Evolutionary conservation across 2,888 invertebrate species (phyloP).

Genomic region (Palloptera scutellata): DNA sequence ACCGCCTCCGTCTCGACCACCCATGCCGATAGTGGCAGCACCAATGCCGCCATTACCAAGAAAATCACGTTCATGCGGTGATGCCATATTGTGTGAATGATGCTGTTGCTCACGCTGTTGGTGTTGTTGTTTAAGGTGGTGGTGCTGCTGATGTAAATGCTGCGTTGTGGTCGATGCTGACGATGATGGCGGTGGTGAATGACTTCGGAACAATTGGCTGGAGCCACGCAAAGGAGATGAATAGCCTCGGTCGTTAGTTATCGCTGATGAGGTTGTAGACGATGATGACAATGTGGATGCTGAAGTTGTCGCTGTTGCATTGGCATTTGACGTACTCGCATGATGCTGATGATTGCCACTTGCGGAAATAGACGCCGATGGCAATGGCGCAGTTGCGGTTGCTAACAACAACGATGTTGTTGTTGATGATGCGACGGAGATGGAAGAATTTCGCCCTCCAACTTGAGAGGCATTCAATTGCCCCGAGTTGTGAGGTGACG

Average conservation of each 20-base stretch:
- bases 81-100: slow-evolving; percentile 49
- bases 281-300: slow-evolving; percentile 28
- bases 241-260: slow-evolving; percentile 55
- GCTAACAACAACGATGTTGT: slow-evolving; percentile 20
- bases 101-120: slow-evolving; percentile 37
- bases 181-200: slow-evolving; percentile 52
- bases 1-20: slow-evolving; percentile 22
- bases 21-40: slow-evolving; percentile 27
- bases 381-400: slow-evolving; percentile 35
- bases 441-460: slow-evolving; percentile 6
- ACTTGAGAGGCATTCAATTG: slow-evolving; percentile 2
- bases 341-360: slow-evolving; percentile 34
- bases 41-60: slow-evolving; percentile 51
- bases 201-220: slow-evolving; percentile 50
- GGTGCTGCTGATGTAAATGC: slow-evolving; percentile 25
- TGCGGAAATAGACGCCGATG: slow-evolving; percentile 38
- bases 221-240: slow-evolving; percentile 50
- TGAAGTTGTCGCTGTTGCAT: slow-evolving; percentile 33
- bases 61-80: slow-evolving; percentile 56
- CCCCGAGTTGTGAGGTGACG: slow-evolving; percentile 23
- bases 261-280: slow-evolving; percentile 34
- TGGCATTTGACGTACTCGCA: slow-evolving; percentile 35
- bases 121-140: slow-evolving; percentile 38
- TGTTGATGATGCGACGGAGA: slow-evolving; percentile 13
- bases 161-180: slow-evolving; percentile 40